These are phyloP conservation scores for Clarias macrocephalus DNA, from an alignment of 2,113 vertebrate genomes.

Conservation along the genomic window DNA sequence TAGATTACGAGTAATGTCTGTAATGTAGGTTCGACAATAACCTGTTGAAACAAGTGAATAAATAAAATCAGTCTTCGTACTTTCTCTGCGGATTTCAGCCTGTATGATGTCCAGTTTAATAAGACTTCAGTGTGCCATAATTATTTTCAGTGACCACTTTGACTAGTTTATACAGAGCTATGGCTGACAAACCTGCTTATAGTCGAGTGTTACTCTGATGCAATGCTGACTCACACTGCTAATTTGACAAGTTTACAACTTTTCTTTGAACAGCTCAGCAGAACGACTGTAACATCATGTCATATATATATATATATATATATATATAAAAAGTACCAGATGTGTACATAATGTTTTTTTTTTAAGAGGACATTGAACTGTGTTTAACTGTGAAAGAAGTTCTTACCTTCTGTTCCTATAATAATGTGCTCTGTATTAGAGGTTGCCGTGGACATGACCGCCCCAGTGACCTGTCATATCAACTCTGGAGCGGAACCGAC, in stretches of 20 bases:
- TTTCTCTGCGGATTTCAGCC: too few relatives aligned
- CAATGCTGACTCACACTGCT: too few relatives aligned
- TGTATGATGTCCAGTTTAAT: too few relatives aligned
- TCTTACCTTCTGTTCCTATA: not conserved
- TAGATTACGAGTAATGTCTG: too few relatives aligned
- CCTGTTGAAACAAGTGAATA: not conserved
- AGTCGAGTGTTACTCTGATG: not conserved
- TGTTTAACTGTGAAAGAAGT: not conserved
- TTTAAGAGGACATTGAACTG: not conserved
- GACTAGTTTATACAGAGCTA: not conserved
- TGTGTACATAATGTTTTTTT: not conserved
- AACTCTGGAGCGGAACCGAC: conserved; percentile 70
- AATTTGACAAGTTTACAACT: too few relatives aligned
- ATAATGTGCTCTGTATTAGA: conserved; percentile 58
- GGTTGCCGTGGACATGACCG: conserved; percentile 76
- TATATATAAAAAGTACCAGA: too few relatives aligned
- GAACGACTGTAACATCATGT: not conserved
- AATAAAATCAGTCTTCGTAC: not conserved
- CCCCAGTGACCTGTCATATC: conserved; percentile 71
- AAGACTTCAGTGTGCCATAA: too few relatives aligned
- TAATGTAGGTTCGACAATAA: not conserved
- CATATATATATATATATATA: too few relatives aligned
- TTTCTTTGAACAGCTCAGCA: not conserved
- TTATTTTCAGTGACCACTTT: too few relatives aligned
- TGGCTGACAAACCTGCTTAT: not conserved